Evolutionary conservation across 2,888 invertebrate genomes (phyloP), one percentile per base, ranked within the genome.

Genomic region (Litoditis marina): DNA sequence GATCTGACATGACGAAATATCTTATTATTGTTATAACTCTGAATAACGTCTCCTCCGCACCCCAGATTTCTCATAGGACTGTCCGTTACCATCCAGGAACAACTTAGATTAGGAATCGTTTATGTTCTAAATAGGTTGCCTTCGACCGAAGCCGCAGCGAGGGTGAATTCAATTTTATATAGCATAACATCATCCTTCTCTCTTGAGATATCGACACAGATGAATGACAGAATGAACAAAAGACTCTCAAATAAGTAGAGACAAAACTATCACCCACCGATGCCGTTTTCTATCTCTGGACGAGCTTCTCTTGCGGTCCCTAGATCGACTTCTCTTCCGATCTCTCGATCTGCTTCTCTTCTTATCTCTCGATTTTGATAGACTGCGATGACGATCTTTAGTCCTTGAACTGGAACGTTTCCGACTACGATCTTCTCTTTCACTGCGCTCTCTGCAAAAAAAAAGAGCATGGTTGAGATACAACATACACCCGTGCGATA

Each of bases 371-470:
- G 55, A 51, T 19, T 46, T 44, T 44, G 60, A 53, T 11, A 53
- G 66, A 49, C 59, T 63, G 47, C 63, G 30, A 5, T 30, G 31
- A 22, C 31, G 31, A 25, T 67, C 66, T 19, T 53, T 60, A 27
- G 63, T 60, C 13, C 61, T 59, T 34, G 55, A 50, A 11, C 53
- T 64, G 32, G 64, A 64, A 19, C 73, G 55, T 52, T 65, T 66
- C 5, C 66, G 50, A n/a, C 70, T 65, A 6, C 70, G 39, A n/a
- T 59, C 55, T 32, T 64, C 55, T 11, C 67, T 57, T 25, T 67
- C 58, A 34, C 54, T 44, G 11, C 57, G 52, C 22, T 68, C 68
- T 42, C 68, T 61, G 32, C 36, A 58, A 58, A 42, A 36, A 31
- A 22, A 30, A 49, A n/a, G n/a, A n/a, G n/a, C n/a, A n/a, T n/a